Conservation (phyloP, 2,113 vertebrate genomes). For the Clarias batrachus region DNA sequence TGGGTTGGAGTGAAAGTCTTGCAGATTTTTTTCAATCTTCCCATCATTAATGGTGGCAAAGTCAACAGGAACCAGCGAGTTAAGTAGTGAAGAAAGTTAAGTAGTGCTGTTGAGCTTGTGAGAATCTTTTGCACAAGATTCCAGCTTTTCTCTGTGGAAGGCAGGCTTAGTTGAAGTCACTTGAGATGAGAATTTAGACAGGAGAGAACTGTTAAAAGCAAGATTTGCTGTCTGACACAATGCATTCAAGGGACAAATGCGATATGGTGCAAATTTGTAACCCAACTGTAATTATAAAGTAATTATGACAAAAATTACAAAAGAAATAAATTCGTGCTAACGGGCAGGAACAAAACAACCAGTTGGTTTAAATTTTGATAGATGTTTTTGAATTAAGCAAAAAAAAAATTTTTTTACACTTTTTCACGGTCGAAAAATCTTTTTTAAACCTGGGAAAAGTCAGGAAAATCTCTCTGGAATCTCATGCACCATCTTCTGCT, state of each 20-base stretch:
- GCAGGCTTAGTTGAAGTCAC: too few relatives aligned
- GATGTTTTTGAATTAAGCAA: not conserved
- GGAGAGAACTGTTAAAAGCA: too few relatives aligned
- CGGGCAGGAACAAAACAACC: not conserved
- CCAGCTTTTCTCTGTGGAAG: too few relatives aligned
- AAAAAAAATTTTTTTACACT: not conserved
- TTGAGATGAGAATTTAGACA: too few relatives aligned
- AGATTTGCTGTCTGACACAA: too few relatives aligned
- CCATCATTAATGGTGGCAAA: too few relatives aligned
- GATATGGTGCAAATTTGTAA: not conserved
- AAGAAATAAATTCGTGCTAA: not conserved
- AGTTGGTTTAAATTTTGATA: not conserved
- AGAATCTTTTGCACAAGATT: too few relatives aligned
- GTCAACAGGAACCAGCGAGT: too few relatives aligned
- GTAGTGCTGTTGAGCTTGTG: too few relatives aligned
- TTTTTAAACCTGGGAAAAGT: not conserved
- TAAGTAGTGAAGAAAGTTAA: too few relatives aligned
- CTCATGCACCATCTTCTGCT: not conserved
- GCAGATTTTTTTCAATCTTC: too few relatives aligned
- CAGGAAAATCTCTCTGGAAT: not conserved
- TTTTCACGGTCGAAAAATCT: not conserved
- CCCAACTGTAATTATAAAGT: not conserved
- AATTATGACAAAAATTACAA: not conserved
- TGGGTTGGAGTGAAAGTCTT: too few relatives aligned
- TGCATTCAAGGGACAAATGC: not conserved